Evolutionary conservation across 2,888 invertebrate species (phyloP).

Genomic region (Cephus pygmeus): DNA sequence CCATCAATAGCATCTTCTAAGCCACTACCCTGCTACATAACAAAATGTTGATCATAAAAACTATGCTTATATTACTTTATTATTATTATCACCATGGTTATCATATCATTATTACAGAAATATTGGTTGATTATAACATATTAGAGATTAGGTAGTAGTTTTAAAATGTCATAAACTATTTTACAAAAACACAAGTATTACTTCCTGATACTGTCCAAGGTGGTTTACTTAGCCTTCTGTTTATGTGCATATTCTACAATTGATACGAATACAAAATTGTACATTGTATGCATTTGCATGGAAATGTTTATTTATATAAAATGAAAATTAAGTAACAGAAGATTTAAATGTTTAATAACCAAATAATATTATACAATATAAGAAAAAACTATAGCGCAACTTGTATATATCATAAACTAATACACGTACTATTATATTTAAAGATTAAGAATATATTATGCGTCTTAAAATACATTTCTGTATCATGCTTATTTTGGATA

Average conservation of each 20-base stretch:
- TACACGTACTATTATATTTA: neutral
- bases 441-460: neutral
- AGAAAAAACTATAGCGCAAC: neutral
- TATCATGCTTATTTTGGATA: neutral
- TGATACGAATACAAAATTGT: neutral
- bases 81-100: neutral
- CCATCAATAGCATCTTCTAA: conserved; percentile 59
- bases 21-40: conserved; percentile 35
- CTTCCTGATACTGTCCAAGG: neutral
- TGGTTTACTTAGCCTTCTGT: neutral
- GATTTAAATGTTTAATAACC: neutral
- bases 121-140: neutral
- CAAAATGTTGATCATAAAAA: neutral
- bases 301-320: neutral
- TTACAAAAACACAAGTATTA: neutral
- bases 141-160: neutral
- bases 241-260: neutral
- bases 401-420: neutral
- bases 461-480: neutral
- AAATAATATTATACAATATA: neutral
- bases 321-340: neutral
- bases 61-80: neutral
- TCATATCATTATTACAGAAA: neutral
- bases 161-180: neutral
- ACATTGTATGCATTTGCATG: neutral